A percentile compares a stretch with the other conserved stretches of the same genome.
Conservation (phyloP, 2,888 invertebrate species). For the Thalpophila matura region DNA sequence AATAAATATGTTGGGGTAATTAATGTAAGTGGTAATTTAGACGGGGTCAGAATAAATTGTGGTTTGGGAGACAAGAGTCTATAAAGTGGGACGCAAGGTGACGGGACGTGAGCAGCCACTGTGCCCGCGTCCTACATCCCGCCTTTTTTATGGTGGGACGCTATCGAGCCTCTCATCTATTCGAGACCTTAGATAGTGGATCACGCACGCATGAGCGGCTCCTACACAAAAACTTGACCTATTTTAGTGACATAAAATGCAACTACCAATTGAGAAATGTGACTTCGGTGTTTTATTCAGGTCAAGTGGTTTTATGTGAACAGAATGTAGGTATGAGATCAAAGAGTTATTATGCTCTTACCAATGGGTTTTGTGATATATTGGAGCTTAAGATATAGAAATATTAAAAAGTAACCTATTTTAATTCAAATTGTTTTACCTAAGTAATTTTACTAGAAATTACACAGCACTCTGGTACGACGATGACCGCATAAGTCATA, state of each 20-base stretch:
- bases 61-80: conserved; percentile 82
- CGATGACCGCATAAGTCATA: conserved; percentile 49
- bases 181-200: conserved; percentile 85
- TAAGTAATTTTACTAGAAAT: conserved; percentile 13
- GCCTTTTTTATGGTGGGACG: conserved; percentile 87
- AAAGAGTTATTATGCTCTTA: conserved; percentile 42
- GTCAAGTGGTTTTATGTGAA: conserved; percentile 61
- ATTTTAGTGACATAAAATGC: conserved; percentile 75
- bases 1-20: conserved; percentile 74
- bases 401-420: conserved; percentile 1
- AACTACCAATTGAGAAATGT: conserved; percentile 72
- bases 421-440: not conserved
- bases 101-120: conserved; percentile 73
- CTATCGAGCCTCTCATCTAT: conserved; percentile 86
- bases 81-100: conserved; percentile 85
- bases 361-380: conserved; percentile 38
- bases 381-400: conserved; percentile 17
- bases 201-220: conserved; percentile 82
- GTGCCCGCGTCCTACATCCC: conserved; percentile 81
- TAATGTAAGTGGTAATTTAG: conserved; percentile 72
- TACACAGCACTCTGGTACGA: conserved; percentile 20
- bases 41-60: conserved; percentile 80
- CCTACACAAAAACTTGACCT: conserved; percentile 82
- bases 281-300: conserved; percentile 63
- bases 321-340: conserved; percentile 54